Conservation (phyloP, 2,113 vertebrate species). For the Oncorhynchus tshawytscha region DNA sequence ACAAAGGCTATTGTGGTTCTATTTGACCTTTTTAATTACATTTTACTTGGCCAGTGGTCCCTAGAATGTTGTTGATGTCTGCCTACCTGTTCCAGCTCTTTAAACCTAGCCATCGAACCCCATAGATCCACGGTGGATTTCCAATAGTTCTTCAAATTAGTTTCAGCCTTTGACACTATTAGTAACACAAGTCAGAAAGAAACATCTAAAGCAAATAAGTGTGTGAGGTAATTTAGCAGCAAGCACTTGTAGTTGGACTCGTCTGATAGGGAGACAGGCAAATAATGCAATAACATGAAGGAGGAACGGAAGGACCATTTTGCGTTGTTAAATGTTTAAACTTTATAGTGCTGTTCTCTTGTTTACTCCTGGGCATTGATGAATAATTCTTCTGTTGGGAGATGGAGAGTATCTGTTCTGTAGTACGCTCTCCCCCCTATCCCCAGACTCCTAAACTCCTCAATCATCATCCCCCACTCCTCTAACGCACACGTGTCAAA, state of each 20-base stretch:
- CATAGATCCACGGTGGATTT: slow-evolving; percentile 16
- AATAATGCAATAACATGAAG: slow-evolving; percentile 56
- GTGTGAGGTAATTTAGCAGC: slow-evolving; percentile 36
- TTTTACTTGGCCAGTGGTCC: slow-evolving; percentile 30
- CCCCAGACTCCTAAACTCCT: neutral
- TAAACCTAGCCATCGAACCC: neutral
- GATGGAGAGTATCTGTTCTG: neutral
- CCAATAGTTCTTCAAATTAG: slow-evolving; percentile 15
- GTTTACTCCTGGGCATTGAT: neutral
- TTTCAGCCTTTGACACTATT: slow-evolving; percentile 25
- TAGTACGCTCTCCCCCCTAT: neutral
- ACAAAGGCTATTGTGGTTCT: slow-evolving; percentile 28
- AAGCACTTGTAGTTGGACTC: neutral
- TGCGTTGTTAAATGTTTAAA: slow-evolving; percentile 2
- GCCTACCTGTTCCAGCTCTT: neutral
- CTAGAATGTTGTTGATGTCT: slow-evolving; percentile 19
- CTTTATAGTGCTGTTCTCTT: slow-evolving; percentile 35
- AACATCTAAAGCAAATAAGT: slow-evolving; percentile 38
- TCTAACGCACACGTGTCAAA: neutral
- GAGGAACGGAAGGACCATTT: slow-evolving; percentile 41
- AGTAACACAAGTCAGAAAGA: slow-evolving; percentile 34
- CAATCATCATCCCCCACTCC: neutral
- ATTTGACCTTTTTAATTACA: slow-evolving; percentile 44
- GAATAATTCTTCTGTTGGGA: neutral
- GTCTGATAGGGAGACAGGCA: neutral